Conservation (phyloP, 1,140 invertebrate genomes). For the Zaprionus vittiger region DNA sequence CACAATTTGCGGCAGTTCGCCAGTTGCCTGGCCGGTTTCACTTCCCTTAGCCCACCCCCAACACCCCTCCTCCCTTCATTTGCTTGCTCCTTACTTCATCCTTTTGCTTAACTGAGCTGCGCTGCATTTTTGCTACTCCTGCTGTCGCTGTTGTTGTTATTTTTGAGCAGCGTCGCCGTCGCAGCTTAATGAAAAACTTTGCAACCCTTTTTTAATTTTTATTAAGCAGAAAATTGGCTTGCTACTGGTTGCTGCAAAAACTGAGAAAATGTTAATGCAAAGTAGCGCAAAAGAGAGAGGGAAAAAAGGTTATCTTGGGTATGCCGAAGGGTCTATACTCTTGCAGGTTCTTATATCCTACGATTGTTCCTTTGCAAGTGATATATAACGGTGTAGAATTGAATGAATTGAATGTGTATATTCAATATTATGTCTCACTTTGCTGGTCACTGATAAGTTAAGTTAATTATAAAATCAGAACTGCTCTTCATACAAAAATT, state of each 20-base stretch:
- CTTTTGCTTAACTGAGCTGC: slow-evolving; percentile 22
- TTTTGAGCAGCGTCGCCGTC: slow-evolving; percentile 20
- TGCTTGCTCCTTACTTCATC: background rate
- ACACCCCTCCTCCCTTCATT: background rate
- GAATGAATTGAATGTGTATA: too few relatives aligned
- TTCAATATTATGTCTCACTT: too few relatives aligned
- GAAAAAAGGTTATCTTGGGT: background rate
- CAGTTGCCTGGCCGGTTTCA: slow-evolving; percentile 17
- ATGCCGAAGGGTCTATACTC: background rate
- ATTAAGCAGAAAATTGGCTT: slow-evolving; percentile 80
- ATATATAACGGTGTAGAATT: too few relatives aligned
- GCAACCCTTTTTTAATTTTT: slow-evolving; percentile 80
- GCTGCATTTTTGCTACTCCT: slow-evolving; percentile 36
- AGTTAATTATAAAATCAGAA: too few relatives aligned
- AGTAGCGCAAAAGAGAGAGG: slow-evolving; percentile 52
- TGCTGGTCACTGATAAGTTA: too few relatives aligned
- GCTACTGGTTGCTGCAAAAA: slow-evolving; percentile 33
- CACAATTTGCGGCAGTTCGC: slow-evolving; percentile 69
- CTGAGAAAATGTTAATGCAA: slow-evolving; percentile 50
- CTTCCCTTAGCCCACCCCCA: background rate
- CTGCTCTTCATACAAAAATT: too few relatives aligned
- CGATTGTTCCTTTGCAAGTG: too few relatives aligned
- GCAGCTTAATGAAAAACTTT: slow-evolving; percentile 80
- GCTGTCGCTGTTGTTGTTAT: slow-evolving; percentile 28
- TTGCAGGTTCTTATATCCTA: fast-evolving